Percentiles rank a stretch among this genome's conserved stretches.
Conservation (phyloP, 2,797 vertebrate genomes). For the Sebastes trivittatus region DNA sequence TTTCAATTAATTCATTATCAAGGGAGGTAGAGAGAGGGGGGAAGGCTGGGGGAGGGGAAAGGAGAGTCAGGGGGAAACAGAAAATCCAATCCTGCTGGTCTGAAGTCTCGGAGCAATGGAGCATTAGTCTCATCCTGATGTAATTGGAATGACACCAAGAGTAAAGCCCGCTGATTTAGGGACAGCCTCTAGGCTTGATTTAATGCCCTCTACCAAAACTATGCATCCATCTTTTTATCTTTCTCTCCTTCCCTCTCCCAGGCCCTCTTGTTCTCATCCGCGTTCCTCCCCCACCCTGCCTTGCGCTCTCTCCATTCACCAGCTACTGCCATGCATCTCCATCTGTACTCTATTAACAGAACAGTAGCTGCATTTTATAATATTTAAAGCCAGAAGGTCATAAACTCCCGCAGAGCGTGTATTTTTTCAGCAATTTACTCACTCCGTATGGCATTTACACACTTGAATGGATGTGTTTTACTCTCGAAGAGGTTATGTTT, state of each 20-base stretch:
- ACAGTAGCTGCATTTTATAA: slow-evolving; percentile 38
- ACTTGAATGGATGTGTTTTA: slow-evolving; percentile 35
- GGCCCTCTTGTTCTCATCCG: slow-evolving; percentile 11
- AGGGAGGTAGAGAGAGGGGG: slow-evolving; percentile 49
- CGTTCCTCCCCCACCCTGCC: slow-evolving; percentile 58
- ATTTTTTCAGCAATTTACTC: slow-evolving; percentile 29
- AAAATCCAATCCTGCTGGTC: slow-evolving; percentile 74
- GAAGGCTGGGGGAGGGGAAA: slow-evolving; percentile 44
- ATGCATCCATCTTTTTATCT: slow-evolving; percentile 78
- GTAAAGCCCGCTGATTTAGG: slow-evolving; percentile 79
- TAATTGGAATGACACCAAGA: slow-evolving; percentile 83
- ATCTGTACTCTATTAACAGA: slow-evolving; percentile 68
- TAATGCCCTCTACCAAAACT: slow-evolving; percentile 81
- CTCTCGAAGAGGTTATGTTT: slow-evolving; percentile 37
- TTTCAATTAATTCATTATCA: slow-evolving; percentile 81
- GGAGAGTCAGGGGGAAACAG: slow-evolving; percentile 56
- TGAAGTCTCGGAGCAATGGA: slow-evolving; percentile 68
- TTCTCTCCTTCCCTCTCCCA: slow-evolving; percentile 41
- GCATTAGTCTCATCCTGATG: slow-evolving; percentile 78
- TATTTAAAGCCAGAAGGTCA: slow-evolving; percentile 48
- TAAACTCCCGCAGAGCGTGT: slow-evolving; percentile 18
- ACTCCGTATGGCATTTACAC: slow-evolving; percentile 47
- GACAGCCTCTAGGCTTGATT: slow-evolving; percentile 79
- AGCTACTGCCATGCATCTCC: slow-evolving; percentile 60
- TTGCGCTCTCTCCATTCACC: slow-evolving; percentile 42